Percentiles rank a stretch among this genome's conserved stretches.
phyloP scores from a whole-genome alignment of 2,888 invertebrate genomes.

The Lypha dubia region DNA sequence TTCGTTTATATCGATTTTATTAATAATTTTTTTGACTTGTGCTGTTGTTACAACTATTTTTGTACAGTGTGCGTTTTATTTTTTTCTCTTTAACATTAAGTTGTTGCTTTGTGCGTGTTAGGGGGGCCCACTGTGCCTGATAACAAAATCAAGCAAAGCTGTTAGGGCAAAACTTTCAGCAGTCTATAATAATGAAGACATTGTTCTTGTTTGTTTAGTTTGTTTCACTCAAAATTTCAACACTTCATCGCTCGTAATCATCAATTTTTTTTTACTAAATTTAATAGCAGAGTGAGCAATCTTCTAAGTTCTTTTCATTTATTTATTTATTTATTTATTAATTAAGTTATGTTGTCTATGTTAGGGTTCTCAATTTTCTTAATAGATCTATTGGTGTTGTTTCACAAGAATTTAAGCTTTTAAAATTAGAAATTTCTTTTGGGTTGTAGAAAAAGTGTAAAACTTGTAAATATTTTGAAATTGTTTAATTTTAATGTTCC shows the following conservation, averaged over 20 bases:
- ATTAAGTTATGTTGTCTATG: too few species aligned
- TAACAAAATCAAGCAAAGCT: conserved; percentile 60
- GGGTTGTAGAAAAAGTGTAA: conserved; percentile 14
- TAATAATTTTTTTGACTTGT: background rate
- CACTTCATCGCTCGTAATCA: conserved; percentile 14
- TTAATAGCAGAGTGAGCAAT: conserved; percentile 1
- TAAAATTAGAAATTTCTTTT: conserved; percentile 10
- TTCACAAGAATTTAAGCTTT: conserved; percentile 6
- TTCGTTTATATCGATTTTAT: background rate
- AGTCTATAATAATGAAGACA: conserved; percentile 64
- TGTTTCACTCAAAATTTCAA: conserved; percentile 27
- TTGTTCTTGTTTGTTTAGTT: conserved; percentile 52
- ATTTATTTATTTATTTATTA: conserved; percentile 41
- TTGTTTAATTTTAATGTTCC: background rate
- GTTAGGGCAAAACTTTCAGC: conserved; percentile 47
- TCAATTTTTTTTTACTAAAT: conserved; percentile 23
- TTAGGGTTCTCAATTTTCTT: conserved; percentile 1
- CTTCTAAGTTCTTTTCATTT: conserved; percentile 5
- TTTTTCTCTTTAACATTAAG: conserved; percentile 9
- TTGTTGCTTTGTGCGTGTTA: conserved; percentile 66
- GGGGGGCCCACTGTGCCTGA: conserved; percentile 76
- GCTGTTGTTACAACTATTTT: conserved; percentile 17
- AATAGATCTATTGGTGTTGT: conserved; percentile 46
- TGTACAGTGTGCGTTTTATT: conserved; percentile 48
- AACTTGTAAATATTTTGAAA: background rate